Conservation (phyloP, 2,113 vertebrate genomes). For the Blennius ocellaris region DNA sequence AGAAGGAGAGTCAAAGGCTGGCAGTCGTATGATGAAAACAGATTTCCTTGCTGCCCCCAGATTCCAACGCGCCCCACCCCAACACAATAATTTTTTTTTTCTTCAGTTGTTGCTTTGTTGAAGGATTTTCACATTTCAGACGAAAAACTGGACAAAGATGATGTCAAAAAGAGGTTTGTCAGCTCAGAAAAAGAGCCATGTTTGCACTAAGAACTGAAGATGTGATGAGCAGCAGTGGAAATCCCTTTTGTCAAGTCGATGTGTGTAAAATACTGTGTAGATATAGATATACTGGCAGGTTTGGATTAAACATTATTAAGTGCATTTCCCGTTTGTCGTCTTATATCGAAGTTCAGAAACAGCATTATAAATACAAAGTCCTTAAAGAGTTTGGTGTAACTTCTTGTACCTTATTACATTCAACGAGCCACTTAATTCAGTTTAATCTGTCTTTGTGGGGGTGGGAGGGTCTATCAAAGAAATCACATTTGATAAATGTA, state of each 20-base stretch:
- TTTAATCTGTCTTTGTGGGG: conserved; percentile 13
- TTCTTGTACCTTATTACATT: conserved; percentile 61
- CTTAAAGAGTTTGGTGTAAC: conserved; percentile 40
- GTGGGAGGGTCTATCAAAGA: conserved; percentile 22
- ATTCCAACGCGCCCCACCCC: too few species aligned
- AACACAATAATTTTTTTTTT: too few species aligned
- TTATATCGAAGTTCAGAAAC: conserved; percentile 38
- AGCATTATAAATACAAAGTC: conserved; percentile 34
- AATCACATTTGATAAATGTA: conserved; percentile 28
- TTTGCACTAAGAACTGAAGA: conserved; percentile 16
- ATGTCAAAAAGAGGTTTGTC: conserved; percentile 19
- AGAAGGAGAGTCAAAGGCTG: conserved; percentile 48
- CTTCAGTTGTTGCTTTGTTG: too few species aligned
- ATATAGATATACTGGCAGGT: conserved; percentile 35
- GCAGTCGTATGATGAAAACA: conserved; percentile 48
- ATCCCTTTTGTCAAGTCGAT: conserved; percentile 48
- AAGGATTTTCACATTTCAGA: not conserved
- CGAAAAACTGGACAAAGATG: not conserved
- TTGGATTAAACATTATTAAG: conserved; percentile 50
- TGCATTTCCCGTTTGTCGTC: conserved; percentile 53
- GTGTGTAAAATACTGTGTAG: conserved; percentile 49
- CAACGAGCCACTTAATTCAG: conserved; percentile 52
- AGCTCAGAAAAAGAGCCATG: conserved; percentile 1
- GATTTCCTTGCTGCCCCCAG: conserved; percentile 3
- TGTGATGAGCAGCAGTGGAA: conserved; percentile 30